phyloP scores from a whole-genome alignment of 2,797 vertebrate species.

The Hylomyscus alleni region DNA sequence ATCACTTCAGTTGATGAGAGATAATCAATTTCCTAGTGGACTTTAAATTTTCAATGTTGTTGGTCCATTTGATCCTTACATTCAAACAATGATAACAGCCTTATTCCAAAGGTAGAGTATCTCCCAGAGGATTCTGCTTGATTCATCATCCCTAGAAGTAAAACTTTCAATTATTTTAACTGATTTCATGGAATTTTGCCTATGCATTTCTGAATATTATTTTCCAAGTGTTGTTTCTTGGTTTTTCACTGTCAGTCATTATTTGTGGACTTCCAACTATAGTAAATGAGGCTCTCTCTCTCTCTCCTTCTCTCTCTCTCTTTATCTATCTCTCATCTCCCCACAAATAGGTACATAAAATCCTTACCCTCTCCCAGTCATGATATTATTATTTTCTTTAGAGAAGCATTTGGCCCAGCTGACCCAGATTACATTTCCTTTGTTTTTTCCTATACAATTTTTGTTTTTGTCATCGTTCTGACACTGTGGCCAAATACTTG shows the following conservation, averaged over 20 bases:
- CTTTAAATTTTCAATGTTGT: slow-evolving; percentile 14
- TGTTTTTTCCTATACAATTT: not conserved
- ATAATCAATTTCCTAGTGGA: not conserved
- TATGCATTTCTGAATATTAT: slow-evolving; percentile 13
- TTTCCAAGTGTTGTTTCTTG: not conserved
- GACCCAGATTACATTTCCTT: not conserved
- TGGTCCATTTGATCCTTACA: not conserved
- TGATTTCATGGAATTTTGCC: not conserved
- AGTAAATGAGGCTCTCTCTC: not conserved
- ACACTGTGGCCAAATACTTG: not conserved
- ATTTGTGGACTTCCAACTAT: not conserved
- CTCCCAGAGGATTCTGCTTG: not conserved
- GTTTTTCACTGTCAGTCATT: not conserved
- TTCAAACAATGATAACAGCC: not conserved
- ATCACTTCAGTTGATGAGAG: not conserved
- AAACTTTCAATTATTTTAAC: slow-evolving; percentile 21
- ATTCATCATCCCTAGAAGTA: not conserved
- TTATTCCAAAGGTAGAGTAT: not conserved
- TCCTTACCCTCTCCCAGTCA: not conserved
- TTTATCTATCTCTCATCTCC: not conserved
- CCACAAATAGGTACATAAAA: not conserved
- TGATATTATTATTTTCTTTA: not conserved
- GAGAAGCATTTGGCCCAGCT: not conserved
- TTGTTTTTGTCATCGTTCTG: not conserved
- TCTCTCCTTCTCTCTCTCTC: not conserved